These are phyloP conservation scores for Diachrysia chrysitis DNA, from an alignment of 2,888 invertebrate genomes.

Conservation along the genomic window DNA sequence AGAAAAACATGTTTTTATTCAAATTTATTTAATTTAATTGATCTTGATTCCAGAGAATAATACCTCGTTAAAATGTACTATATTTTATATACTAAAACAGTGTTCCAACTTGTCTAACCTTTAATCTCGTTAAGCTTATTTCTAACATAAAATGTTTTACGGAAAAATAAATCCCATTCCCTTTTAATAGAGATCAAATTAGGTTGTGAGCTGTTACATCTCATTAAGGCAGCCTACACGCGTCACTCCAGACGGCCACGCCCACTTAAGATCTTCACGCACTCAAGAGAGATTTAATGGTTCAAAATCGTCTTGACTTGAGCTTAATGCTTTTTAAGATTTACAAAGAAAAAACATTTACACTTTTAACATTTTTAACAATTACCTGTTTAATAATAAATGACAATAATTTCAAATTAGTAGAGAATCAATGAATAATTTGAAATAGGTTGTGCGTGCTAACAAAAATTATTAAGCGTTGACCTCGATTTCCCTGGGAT, in stretches of 20 bases:
- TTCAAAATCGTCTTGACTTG: conserved; percentile 58
- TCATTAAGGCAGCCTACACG: conserved; percentile 74
- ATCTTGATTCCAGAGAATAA: too few species aligned
- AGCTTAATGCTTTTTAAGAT: conserved; percentile 8
- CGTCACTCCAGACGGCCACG: conserved; percentile 70
- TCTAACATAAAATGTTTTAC: conserved; percentile 32
- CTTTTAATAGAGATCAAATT: conserved; percentile 68
- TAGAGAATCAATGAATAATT: too few species aligned
- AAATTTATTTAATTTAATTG: too few species aligned
- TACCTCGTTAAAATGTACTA: too few species aligned
- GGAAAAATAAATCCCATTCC: conserved; percentile 51
- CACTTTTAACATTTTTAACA: too few species aligned
- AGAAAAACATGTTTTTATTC: too few species aligned
- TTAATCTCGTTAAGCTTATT: conserved; percentile 23
- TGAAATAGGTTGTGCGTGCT: too few species aligned
- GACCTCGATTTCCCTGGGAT: too few species aligned
- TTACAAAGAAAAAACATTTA: background rate
- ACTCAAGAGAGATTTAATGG: conserved; percentile 65
- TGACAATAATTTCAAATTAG: too few species aligned
- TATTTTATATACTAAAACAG: too few species aligned
- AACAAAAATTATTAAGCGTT: too few species aligned
- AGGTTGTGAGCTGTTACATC: conserved; percentile 52
- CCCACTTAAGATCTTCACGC: conserved; percentile 60
- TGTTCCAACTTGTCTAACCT: background rate
- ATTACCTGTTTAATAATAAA: too few species aligned